phyloP scores from a whole-genome alignment of 2,888 invertebrate species.

The Halictus quadricinctus region DNA sequence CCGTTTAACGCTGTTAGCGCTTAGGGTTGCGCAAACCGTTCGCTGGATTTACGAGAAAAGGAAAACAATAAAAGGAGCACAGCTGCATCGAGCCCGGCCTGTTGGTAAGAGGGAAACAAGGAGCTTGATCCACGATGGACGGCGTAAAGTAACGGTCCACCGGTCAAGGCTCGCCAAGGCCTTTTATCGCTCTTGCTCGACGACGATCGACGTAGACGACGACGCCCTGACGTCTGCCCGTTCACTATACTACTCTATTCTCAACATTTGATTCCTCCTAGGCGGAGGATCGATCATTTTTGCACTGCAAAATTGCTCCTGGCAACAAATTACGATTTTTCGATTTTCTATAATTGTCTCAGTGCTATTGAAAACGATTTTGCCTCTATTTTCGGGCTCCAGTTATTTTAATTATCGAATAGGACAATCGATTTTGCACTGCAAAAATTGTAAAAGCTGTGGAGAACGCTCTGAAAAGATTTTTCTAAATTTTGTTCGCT shows the following conservation, averaged over 20 bases:
- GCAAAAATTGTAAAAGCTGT: too few species aligned
- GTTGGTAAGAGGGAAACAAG: conserved; percentile 61
- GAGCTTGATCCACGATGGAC: conserved; percentile 53
- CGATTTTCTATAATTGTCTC: too few species aligned
- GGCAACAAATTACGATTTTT: too few species aligned
- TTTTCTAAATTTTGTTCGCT: too few species aligned
- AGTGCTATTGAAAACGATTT: too few species aligned
- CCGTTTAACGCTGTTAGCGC: neutral
- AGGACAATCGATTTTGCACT: too few species aligned
- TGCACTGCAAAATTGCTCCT: neutral
- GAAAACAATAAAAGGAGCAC: conserved; percentile 21
- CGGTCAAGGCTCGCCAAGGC: conserved; percentile 80
- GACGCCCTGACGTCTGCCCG: conserved; percentile 28
- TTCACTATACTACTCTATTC: conserved; percentile 58
- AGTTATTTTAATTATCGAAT: too few species aligned
- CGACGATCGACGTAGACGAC: conserved; percentile 29
- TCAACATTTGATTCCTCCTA: conserved; percentile 34
- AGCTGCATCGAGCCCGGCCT: conserved; percentile 13
- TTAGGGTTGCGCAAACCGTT: conserved; percentile 11
- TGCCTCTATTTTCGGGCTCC: too few species aligned
- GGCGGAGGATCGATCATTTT: neutral
- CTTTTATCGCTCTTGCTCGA: conserved; percentile 71
- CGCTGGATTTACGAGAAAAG: conserved; percentile 12
- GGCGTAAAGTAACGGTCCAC: conserved; percentile 77
- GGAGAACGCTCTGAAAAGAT: too few species aligned